Evolutionary conservation across 2,888 invertebrate genomes (phyloP).

Genomic region (Elegia similella): DNA sequence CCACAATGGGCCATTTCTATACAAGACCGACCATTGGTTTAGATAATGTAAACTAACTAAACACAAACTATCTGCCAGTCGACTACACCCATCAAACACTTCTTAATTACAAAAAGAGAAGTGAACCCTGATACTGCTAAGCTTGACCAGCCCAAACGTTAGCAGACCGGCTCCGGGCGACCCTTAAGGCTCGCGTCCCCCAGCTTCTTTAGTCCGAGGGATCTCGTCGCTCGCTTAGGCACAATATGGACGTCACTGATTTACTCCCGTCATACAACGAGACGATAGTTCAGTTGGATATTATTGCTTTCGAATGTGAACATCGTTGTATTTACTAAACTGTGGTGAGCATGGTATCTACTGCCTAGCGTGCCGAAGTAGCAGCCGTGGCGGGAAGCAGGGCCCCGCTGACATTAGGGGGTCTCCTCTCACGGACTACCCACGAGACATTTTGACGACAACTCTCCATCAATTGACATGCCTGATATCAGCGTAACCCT

Average conservation of each 20-base stretch:
- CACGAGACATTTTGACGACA: too few relatives aligned
- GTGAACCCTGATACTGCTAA: neutral
- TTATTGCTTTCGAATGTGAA: conserved; percentile 12
- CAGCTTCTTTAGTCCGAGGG: neutral
- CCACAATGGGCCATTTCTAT: neutral
- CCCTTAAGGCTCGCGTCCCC: neutral
- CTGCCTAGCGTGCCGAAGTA: neutral
- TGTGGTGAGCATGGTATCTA: neutral
- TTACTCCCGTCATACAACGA: neutral
- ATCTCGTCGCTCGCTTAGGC: conserved; percentile 10
- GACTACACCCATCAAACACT: neutral
- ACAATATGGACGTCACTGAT: conserved; percentile 15
- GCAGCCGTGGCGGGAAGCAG: neutral
- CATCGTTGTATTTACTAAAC: conserved; percentile 5
- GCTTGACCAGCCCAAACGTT: neutral
- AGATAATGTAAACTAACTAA: neutral
- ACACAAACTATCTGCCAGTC: neutral
- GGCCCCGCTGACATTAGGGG: neutral
- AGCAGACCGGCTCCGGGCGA: neutral
- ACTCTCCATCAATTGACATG: neutral
- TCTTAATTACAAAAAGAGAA: neutral
- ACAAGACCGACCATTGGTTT: neutral
- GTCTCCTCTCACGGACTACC: too few relatives aligned
- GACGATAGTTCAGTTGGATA: neutral
- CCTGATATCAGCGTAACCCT: neutral